phyloP scores from a whole-genome alignment of 92 coral and sea anemone species.

The Palythoa caribaeorum region DNA sequence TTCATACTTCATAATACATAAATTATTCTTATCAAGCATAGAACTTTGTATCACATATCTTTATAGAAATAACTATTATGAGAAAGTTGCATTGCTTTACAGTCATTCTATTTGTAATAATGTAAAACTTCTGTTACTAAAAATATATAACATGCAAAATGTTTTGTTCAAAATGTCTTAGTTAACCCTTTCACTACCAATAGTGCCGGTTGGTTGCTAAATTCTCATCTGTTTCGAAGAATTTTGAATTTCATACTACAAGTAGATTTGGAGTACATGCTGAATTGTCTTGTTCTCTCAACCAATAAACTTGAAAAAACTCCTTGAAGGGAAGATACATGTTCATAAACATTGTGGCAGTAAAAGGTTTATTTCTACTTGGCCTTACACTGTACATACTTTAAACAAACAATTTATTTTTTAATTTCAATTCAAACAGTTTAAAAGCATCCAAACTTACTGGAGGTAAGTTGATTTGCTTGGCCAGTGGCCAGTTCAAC shows the following conservation, averaged over 20 bases:
- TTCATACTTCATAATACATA: not conserved
- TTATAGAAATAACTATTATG: not conserved
- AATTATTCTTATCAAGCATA: not conserved
- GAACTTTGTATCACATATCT: conserved; percentile 1
- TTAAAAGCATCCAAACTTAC: not conserved
- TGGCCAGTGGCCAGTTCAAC: not conserved
- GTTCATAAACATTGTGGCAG: not conserved
- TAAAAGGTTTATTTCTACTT: too few species aligned
- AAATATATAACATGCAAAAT: not conserved
- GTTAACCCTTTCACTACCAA: not conserved
- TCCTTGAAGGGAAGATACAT: not conserved
- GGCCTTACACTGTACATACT: too few species aligned
- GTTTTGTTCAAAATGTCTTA: not conserved
- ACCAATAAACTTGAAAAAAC: not conserved
- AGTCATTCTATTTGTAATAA: not conserved
- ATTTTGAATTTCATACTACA: too few species aligned
- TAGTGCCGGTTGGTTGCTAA: not conserved
- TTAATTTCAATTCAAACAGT: not conserved
- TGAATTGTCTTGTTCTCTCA: not conserved
- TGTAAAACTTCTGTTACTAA: not conserved
- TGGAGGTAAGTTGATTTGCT: not conserved
- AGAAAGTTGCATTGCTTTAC: not conserved
- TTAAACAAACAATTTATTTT: too few species aligned
- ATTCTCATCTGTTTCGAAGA: not conserved
- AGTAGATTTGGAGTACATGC: not conserved